Conservation (phyloP, 2,888 invertebrate genomes). For the Resseliella maxima region DNA sequence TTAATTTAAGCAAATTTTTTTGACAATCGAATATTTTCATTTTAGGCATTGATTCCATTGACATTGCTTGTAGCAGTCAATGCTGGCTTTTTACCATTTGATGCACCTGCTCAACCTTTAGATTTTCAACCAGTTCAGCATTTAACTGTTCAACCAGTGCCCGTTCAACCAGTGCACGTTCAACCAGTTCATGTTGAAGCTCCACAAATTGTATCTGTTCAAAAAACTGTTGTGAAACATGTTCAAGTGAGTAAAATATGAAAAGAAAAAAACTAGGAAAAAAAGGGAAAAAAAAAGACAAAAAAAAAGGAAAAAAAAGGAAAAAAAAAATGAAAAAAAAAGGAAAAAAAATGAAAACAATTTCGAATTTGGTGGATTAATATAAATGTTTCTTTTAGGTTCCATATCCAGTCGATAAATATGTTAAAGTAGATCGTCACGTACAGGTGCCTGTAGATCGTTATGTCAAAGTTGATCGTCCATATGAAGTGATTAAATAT, state of each 20-base stretch:
- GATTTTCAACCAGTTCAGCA: not conserved
- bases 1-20: not conserved
- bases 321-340: too few species aligned
- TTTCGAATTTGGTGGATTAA: not conserved
- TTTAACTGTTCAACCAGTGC: not conserved
- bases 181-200: not conserved
- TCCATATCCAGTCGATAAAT: slow-evolving; percentile 18
- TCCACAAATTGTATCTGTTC: not conserved
- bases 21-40: too few species aligned
- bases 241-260: not conserved
- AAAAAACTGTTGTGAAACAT: not conserved
- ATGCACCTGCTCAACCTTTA: not conserved
- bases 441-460: not conserved
- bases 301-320: too few species aligned
- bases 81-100: not conserved
- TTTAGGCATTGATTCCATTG: not conserved
- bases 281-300: too few species aligned
- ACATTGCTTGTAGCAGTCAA: not conserved
- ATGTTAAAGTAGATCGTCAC: slow-evolving; percentile 4
- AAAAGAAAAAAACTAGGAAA: too few species aligned
- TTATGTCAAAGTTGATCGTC: not conserved
- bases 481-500: slow-evolving; percentile 27
- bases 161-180: not conserved
- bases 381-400: not conserved
- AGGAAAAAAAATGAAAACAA: too few species aligned